Evolutionary conservation across 2,113 vertebrate species (phyloP).

Genomic region (Ctenodactylus gundi): DNA sequence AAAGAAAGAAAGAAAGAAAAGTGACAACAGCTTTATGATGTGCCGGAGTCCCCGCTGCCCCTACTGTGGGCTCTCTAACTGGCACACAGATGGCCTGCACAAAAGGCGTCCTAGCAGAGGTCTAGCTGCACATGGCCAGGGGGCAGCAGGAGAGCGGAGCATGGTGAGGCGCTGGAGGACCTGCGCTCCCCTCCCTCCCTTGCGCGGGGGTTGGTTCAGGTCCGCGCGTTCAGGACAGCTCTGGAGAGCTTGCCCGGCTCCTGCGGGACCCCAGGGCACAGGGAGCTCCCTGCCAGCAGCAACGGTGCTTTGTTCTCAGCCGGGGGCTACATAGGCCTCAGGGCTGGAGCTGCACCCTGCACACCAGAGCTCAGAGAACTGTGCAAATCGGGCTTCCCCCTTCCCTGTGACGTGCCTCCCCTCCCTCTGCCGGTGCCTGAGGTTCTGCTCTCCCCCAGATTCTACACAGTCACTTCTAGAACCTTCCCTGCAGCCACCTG

Average conservation of each 20-base stretch:
- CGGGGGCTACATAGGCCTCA: rapidly evolving
- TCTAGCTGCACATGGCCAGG: background rate
- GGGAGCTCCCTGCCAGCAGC: background rate
- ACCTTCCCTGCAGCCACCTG: background rate
- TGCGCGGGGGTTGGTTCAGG: background rate
- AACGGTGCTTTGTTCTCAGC: background rate
- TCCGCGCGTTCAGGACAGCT: background rate
- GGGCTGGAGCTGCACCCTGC: background rate
- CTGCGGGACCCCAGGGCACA: background rate
- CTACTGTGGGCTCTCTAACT: background rate
- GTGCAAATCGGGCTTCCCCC: background rate
- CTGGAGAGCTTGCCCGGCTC: background rate
- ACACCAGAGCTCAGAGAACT: background rate
- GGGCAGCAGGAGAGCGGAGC: background rate
- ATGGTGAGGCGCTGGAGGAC: background rate
- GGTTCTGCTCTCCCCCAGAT: background rate
- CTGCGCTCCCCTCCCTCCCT: background rate
- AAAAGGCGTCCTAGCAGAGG: no score
- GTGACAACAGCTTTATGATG: background rate
- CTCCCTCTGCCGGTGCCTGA: no score
- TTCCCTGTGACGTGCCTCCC: background rate
- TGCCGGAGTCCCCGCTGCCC: no score
- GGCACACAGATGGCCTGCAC: background rate
- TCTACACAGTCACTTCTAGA: background rate
- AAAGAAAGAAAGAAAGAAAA: no score